A percentile compares a stretch with the other conserved stretches of the same genome.
phyloP scores from a whole-genome alignment of 2,888 invertebrate species.

The Athripsodes cinereus region DNA sequence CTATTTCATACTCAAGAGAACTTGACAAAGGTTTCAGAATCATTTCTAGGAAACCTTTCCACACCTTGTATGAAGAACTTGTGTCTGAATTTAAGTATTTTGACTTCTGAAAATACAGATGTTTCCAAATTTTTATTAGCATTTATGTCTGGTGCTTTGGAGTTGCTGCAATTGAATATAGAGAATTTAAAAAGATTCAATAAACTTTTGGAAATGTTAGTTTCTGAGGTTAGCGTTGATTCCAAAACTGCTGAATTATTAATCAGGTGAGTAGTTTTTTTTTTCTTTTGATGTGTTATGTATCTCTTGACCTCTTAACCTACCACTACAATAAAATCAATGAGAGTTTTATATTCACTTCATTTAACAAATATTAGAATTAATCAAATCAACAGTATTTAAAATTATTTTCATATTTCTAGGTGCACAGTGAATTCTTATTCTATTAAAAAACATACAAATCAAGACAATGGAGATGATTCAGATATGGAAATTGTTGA shows the following conservation, averaged over 20 bases:
- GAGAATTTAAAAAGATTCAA: conserved; percentile 45
- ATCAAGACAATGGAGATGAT: conserved; percentile 31
- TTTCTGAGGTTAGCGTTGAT: conserved; percentile 56
- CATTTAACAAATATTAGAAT: no score
- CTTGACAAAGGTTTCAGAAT: conserved; percentile 44
- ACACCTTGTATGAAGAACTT: conserved; percentile 37
- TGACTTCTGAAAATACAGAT: conserved; percentile 51
- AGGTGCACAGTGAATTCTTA: conserved; percentile 47
- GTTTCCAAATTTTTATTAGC: conserved; percentile 52
- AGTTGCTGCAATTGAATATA: conserved; percentile 45
- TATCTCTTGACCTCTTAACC: no score
- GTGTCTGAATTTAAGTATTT: conserved; percentile 44
- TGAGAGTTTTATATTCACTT: no score
- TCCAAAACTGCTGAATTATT: conserved; percentile 48
- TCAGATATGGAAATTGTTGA: conserved; percentile 30
- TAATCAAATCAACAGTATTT: not conserved
- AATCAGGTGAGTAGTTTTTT: conserved; percentile 47
- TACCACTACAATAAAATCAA: no score
- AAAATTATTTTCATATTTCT: conserved; percentile 25
- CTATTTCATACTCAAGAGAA: conserved; percentile 62
- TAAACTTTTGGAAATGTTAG: conserved; percentile 50
- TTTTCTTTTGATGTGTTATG: no score
- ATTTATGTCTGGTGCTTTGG: conserved; percentile 49
- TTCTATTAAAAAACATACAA: conserved; percentile 25
- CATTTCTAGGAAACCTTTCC: conserved; percentile 47